Percentiles rank a stretch among this genome's conserved stretches.
Conservation (phyloP, 1,140 invertebrate genomes). For the Calliphora vicina region DNA sequence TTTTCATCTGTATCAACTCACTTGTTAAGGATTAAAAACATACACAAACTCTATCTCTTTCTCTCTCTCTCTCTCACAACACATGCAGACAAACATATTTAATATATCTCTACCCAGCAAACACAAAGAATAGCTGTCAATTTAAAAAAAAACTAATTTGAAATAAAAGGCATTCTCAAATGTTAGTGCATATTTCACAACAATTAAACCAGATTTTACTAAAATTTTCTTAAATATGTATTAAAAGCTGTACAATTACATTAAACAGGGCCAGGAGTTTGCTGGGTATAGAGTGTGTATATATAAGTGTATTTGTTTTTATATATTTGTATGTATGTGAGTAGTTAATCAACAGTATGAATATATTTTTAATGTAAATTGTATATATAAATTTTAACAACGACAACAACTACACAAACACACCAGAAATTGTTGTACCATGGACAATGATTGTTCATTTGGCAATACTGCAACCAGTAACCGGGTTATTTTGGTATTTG, state of each 20-base stretch:
- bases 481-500: neutral
- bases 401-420: neutral
- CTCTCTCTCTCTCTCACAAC: neutral
- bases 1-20: neutral
- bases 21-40: neutral
- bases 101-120: no score
- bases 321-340: neutral
- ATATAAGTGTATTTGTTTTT: neutral
- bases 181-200: no score
- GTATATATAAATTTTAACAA: constrained; percentile 37
- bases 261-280: no score
- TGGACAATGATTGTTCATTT: neutral
- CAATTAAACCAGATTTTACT: no score
- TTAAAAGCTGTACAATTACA: no score
- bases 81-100: no score
- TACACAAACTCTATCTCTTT: neutral
- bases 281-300: no score
- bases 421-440: neutral
- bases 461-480: neutral
- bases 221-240: no score
- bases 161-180: no score
- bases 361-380: constrained; percentile 38
- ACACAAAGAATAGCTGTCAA: no score
- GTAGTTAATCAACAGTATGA: constrained; percentile 37
- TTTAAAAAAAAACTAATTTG: no score